phyloP scores from a whole-genome alignment of 2,888 invertebrate species.

The Achlya flavicornis region DNA sequence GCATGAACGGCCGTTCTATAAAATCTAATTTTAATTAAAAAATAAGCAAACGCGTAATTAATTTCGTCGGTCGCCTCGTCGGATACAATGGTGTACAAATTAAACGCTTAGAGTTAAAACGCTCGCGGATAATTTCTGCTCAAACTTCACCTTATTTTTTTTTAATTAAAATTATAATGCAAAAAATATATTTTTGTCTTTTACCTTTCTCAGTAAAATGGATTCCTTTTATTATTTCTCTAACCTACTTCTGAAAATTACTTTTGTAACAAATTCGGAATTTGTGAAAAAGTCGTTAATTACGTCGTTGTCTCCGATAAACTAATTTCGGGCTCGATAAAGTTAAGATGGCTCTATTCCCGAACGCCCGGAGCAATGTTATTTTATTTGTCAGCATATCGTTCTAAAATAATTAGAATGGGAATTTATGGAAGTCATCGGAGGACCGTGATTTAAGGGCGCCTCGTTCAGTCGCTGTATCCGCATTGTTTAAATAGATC shows the following conservation, averaged over 20 bases:
- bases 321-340: conserved; percentile 65
- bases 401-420: conserved; percentile 74
- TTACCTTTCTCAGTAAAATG: conserved; percentile 33
- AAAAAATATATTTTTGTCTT: conserved; percentile 43
- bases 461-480: conserved; percentile 37
- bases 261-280: conserved; percentile 36
- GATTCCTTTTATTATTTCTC: conserved; percentile 33
- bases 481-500: conserved; percentile 61
- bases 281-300: conserved; percentile 47
- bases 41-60: conserved; percentile 77
- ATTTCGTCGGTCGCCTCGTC: conserved; percentile 61
- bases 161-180: conserved; percentile 51
- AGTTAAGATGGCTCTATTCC: conserved; percentile 68
- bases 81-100: conserved; percentile 71
- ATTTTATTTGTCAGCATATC: conserved; percentile 74
- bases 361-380: conserved; percentile 60
- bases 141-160: conserved; percentile 53
- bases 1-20: conserved; percentile 67
- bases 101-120: conserved; percentile 58
- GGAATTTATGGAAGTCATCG: conserved; percentile 79
- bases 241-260: conserved; percentile 35
- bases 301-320: conserved; percentile 51
- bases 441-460: conserved; percentile 63
- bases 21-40: conserved; percentile 81
- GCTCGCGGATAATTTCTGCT: conserved; percentile 49